Evolutionary conservation across 2,113 vertebrate genomes (phyloP), one percentile per base, ranked within the genome.

Genomic region (Aptenodytes patagonicus): DNA sequence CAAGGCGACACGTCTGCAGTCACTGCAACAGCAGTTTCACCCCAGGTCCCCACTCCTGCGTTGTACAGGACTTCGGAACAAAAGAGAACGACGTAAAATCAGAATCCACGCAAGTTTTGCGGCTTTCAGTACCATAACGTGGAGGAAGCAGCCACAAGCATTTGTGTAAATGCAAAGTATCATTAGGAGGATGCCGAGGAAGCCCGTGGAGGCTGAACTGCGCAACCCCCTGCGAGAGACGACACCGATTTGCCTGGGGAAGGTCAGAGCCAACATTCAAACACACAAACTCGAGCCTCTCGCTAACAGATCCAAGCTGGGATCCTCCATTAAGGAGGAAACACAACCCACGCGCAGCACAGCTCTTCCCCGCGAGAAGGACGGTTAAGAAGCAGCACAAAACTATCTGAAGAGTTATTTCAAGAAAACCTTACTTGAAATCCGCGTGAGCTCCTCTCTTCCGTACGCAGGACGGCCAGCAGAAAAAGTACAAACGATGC

Each of bases 181-280:
- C 24, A 7, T 31, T 13, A 32, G 38, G 5, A 44, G 28, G 62
- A 32, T 0, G 17, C 29, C 1, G 0, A 40, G 58, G 40, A 51
- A 42, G 26, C 24, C 34, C 18, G 3, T 0, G 3, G 60, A 58
- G 26, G 11, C 9, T 13, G 17, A 52, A 65, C 32, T 11, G 21
- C 2, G 0, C 24, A 21, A 38, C 5, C 13, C 19, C 17, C 18
- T 0, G 1, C 0, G 16, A 38, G 21, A 87, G 16, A 25, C 0
- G 1, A 28, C 5, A 51, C 10, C 0, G 5, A 55, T 29, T 65
- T 4, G 2, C 18, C 47, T 1, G 1, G 11, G 47, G 22, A 73
- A 46, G 28, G 4, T 64, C 70, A 44, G 52, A 38, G 22, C 10
- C 31, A 7, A 55, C 9, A 24, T 15, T 34, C 24, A 14, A 40